phyloP scores from a whole-genome alignment of 2,888 invertebrate species.

The Eristalis intricaria region DNA sequence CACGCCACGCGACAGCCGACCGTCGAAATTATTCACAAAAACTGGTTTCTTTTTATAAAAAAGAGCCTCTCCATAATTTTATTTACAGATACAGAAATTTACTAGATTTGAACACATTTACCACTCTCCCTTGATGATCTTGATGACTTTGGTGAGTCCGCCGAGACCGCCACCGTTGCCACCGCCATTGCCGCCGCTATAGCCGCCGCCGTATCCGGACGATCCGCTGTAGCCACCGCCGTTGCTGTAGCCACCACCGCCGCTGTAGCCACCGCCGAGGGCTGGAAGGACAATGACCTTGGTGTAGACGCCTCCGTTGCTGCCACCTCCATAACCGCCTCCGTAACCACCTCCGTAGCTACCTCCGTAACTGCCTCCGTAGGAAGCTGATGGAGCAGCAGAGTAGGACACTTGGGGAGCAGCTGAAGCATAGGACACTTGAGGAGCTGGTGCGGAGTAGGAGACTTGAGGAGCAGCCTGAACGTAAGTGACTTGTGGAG shows the following conservation, averaged over 20 bases:
- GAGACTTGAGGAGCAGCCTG: slow-evolving; percentile 20
- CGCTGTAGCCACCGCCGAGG: neutral
- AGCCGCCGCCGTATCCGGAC: slow-evolving; percentile 21
- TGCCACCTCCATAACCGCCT: slow-evolving; percentile 9
- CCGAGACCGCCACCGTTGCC: slow-evolving; percentile 5
- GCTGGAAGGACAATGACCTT: neutral
- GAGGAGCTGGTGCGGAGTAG: neutral
- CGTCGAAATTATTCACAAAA: neutral
- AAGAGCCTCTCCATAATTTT: neutral
- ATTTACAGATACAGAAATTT: neutral
- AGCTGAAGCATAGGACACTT: neutral
- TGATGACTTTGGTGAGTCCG: slow-evolving; percentile 1
- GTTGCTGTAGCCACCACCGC: neutral
- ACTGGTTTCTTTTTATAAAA: neutral
- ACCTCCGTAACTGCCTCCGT: slow-evolving; percentile 15
- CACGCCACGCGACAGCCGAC: neutral
- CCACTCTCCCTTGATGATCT: slow-evolving; percentile 18
- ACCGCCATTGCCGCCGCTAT: slow-evolving; percentile 10
- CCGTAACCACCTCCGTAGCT: slow-evolving; percentile 5
- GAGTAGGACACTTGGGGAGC: neutral
- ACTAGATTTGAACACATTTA: slow-evolving; percentile 11
- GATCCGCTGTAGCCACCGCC: slow-evolving; percentile 13
- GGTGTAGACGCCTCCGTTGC: neutral
- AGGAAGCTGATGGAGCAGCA: slow-evolving; percentile 10
- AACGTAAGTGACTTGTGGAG: slow-evolving; percentile 15